phyloP scores from a whole-genome alignment of 2,113 vertebrate genomes.

The Bujurquina vittata region DNA sequence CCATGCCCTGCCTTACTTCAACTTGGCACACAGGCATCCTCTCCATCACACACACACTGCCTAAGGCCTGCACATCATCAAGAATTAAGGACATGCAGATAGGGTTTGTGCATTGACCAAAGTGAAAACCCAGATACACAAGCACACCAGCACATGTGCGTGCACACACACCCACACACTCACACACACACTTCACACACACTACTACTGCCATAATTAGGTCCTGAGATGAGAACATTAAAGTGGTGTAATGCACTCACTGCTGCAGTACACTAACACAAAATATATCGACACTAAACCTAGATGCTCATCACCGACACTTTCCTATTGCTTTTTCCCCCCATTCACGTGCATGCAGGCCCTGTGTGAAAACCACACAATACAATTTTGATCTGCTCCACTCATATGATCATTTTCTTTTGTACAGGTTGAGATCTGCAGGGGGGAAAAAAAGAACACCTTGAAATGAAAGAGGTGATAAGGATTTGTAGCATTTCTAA shows the following conservation, averaged over 20 bases:
- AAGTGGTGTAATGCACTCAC: slow-evolving; percentile 75
- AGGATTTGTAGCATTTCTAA: slow-evolving; percentile 9
- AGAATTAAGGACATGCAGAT: slow-evolving; percentile 85
- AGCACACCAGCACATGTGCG: slow-evolving; percentile 33
- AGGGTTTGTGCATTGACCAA: slow-evolving; percentile 78
- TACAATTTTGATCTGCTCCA: slow-evolving; percentile 68
- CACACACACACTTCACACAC: slow-evolving; percentile 38
- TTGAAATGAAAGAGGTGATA: slow-evolving; percentile 18
- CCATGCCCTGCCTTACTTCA: slow-evolving; percentile 70
- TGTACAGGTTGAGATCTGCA: background rate
- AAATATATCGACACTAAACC: slow-evolving; percentile 54
- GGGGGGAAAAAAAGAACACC: background rate
- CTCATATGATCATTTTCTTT: slow-evolving; percentile 57
- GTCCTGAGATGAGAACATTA: slow-evolving; percentile 75
- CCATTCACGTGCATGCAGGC: slow-evolving; percentile 26
- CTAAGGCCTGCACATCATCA: slow-evolving; percentile 83
- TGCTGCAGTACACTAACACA: slow-evolving; percentile 52
- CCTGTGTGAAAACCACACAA: slow-evolving; percentile 47
- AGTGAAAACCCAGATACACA: slow-evolving; percentile 69
- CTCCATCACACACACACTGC: slow-evolving; percentile 80
- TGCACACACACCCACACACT: slow-evolving; percentile 6
- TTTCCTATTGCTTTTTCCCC: slow-evolving; percentile 55
- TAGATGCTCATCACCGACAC: slow-evolving; percentile 54
- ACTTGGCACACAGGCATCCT: slow-evolving; percentile 74
- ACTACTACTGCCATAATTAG: slow-evolving; percentile 73